Conservation (phyloP, 2,888 invertebrate genomes). For the Allolobophora icterica region DNA sequence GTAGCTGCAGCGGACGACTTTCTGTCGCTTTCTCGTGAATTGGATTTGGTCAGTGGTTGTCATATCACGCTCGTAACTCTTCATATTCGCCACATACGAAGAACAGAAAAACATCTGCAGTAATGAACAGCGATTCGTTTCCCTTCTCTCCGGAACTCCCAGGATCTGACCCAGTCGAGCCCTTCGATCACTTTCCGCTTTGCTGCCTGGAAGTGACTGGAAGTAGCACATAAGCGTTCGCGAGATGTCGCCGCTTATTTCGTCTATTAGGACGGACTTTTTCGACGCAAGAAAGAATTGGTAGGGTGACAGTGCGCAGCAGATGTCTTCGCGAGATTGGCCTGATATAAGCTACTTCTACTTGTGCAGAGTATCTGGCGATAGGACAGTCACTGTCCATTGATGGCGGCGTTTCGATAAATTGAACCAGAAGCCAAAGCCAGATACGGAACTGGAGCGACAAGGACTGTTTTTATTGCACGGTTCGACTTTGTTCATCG, state of each 20-base stretch:
- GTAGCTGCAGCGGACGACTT: background rate
- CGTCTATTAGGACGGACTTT: background rate
- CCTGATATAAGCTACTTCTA: too few relatives aligned
- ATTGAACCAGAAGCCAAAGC: background rate
- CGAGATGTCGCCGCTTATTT: background rate
- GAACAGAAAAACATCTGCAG: background rate
- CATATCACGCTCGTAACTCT: background rate
- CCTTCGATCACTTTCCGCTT: background rate
- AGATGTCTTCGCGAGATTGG: background rate
- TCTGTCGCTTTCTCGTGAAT: background rate
- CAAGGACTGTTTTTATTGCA: background rate
- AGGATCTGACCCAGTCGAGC: background rate
- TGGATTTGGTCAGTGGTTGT: background rate
- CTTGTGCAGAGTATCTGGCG: too few relatives aligned
- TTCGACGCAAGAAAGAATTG: background rate
- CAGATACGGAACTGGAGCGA: too few relatives aligned
- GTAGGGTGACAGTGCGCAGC: background rate
- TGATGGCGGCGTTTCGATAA: too few relatives aligned
- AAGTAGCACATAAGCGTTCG: background rate
- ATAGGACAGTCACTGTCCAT: too few relatives aligned
- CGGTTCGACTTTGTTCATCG: background rate
- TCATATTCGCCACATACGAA: background rate
- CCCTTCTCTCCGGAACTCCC: background rate
- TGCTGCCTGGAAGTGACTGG: background rate
- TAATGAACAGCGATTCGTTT: background rate